A percentile compares a stretch with the other conserved stretches of the same genome.
phyloP scores from a whole-genome alignment of 30 jellyfish, hydroid and myxozoan genomes.

The Aurelia coerulea region DNA sequence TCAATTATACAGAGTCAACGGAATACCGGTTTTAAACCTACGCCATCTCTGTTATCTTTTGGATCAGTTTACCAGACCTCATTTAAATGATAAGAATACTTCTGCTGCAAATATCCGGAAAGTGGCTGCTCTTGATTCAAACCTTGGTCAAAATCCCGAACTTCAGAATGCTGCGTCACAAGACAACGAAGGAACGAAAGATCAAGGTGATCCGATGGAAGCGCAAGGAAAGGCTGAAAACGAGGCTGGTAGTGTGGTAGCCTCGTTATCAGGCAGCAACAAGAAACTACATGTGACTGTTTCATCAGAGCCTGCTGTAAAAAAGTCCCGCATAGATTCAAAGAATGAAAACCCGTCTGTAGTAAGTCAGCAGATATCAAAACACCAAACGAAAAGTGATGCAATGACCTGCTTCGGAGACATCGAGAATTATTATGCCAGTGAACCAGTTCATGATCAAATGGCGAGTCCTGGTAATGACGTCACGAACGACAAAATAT shows the following conservation, averaged over 20 bases:
- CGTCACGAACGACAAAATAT: background rate
- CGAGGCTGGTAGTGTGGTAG: no score
- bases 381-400: background rate
- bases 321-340: no score
- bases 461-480: background rate
- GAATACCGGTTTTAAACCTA: constrained; percentile 72
- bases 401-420: constrained; percentile 4
- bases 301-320: no score
- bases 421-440: background rate
- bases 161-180: no score
- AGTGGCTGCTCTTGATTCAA: no score
- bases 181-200: no score
- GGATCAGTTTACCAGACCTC: constrained; percentile 65
- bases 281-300: background rate
- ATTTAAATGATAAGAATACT: background rate
- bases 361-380: no score
- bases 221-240: no score
- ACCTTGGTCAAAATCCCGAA: no score
- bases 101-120: no score
- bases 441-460: background rate
- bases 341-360: no score
- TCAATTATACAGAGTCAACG: constrained; percentile 79
- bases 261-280: background rate
- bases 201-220: no score
- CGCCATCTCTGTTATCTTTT: constrained; percentile 69